Percentiles rank a stretch among this genome's conserved stretches.
phyloP scores from a whole-genome alignment of 2,113 vertebrate genomes.

The Zootoca vivipara region DNA sequence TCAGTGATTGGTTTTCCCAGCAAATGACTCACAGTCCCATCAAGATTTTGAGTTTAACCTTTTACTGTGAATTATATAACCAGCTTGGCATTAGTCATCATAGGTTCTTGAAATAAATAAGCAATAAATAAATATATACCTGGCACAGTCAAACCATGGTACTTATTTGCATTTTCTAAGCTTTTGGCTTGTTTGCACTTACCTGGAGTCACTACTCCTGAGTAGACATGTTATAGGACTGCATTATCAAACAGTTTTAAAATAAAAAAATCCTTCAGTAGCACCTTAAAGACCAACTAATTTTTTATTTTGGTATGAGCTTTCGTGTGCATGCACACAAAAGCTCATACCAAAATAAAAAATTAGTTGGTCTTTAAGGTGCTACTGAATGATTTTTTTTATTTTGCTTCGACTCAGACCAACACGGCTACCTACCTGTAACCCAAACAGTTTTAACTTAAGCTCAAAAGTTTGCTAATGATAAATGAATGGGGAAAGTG shows the following conservation, averaged over 20 bases:
- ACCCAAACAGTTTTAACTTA: too few species aligned
- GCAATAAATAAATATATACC: neutral
- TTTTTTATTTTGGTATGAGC: too few species aligned
- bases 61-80: slow-evolving; percentile 71
- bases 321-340: too few species aligned
- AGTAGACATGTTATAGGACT: neutral
- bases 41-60: slow-evolving; percentile 62
- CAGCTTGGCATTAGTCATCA: slow-evolving; percentile 61
- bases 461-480: neutral
- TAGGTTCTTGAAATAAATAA: slow-evolving; percentile 50
- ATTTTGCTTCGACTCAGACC: too few species aligned
- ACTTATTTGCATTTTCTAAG: neutral
- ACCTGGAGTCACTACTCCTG: neutral
- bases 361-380: too few species aligned
- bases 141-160: slow-evolving; percentile 4
- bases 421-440: too few species aligned
- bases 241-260: neutral
- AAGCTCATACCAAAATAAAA: too few species aligned
- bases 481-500: neutral
- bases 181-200: neutral
- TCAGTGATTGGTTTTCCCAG: slow-evolving; percentile 61
- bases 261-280: too few species aligned
- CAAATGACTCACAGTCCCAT: slow-evolving; percentile 61
- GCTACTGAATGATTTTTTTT: too few species aligned
- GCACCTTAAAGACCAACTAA: too few species aligned